Base-by-base conservation (phyloP, 2,113 vertebrate genomes). In the Paratilapia polleni region DNA sequence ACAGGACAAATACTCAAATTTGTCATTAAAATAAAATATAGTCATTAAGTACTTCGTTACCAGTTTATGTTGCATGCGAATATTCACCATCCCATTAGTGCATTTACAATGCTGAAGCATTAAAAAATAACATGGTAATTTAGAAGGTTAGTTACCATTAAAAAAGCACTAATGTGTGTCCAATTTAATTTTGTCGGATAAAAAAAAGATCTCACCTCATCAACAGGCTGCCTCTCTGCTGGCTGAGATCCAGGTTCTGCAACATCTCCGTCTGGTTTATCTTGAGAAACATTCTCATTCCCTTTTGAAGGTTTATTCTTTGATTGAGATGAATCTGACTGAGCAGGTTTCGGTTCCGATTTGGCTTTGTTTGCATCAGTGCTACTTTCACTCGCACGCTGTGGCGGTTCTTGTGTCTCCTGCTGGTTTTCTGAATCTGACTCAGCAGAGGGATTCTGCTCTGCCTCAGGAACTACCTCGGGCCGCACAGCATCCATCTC, bases 401-500 rank as follows among this genome's bases (percentile, higher is more conserved):
- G 19, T 9, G 9, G 22, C 24, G 77, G 76, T 31, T 87, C 89
- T 13, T 12, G 73, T 3, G n/a, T 9, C 58, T 86, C 74, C 52
- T 1, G 79, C 43, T 80, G 63, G 15, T 82, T 73, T 63, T 81
- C 87, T 56, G 74, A 56, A 19, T 86, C 86, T 2, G 81, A 74
- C 20, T 77, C 85, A 14, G 26, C 20, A 11, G 83, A 62, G 43
- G 19, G 10, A 41, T 43, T 63, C 15, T 77, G 76, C 64, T 52
- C 85, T 8, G 2, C 9, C 22, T 90, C 87, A 28, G 41, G 4
- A 26, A 6, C 8, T 36, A n/a, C 26, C 57, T 84, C 77, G 1
- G 1, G 11, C n/a, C 1, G 57, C 12, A 5, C 15, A 2, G 14
- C 38, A n/a, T 95, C 94, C 0, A 15, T 60, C 73, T 96, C 92